Evolutionary conservation across 2,797 vertebrate species (phyloP), one percentile per base, ranked within the genome.

Genomic region (Hyperoplus immaculatus): DNA sequence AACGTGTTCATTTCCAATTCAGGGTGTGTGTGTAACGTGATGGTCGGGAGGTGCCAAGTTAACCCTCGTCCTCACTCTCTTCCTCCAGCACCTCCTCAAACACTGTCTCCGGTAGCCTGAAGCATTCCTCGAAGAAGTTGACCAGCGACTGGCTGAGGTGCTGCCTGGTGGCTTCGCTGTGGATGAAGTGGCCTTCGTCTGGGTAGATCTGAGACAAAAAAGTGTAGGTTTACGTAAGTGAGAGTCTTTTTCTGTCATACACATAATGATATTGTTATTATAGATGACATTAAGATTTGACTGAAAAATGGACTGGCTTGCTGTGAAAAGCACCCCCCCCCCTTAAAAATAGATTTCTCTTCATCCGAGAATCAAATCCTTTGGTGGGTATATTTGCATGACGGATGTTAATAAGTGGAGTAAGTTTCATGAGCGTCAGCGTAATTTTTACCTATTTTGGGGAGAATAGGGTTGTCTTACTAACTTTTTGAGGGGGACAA

Each of bases 121-220:
- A 99, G 89, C 98, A 99, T 0, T 97, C 96, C 87, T 95, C 97
- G 2, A 99, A 98, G 95, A 98, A 99, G 95, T 96, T 97, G 76
- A 98, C 94, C 60, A 99, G 87, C 46, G 98, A 96, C 45, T 97
- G 97, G 89, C 96, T 96, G 75, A 99, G 95, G 89, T 99, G 98
- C 90, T 97, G 96, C 83, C 94, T 78, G 1, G 97, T 93, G 0
- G 79, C 88, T 18, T 94, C 81, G 0, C 91, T 96, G 91, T 90
- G 95, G 21, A 99, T 94, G 92, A 97, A 98, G 94, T 99, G 98
- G 87, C 97, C 95, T 89, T 99, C 96, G 0, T 99, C 98, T 0
- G 98, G 98, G 86, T 99, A 99, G 88, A 99, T 98, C 98, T 99
- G 94, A 55, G 43, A 51, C 63, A 82, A 57, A 57, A 71, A 6